Conservation (phyloP, 2,113 vertebrate genomes). For the Paralichthys olivaceus region DNA sequence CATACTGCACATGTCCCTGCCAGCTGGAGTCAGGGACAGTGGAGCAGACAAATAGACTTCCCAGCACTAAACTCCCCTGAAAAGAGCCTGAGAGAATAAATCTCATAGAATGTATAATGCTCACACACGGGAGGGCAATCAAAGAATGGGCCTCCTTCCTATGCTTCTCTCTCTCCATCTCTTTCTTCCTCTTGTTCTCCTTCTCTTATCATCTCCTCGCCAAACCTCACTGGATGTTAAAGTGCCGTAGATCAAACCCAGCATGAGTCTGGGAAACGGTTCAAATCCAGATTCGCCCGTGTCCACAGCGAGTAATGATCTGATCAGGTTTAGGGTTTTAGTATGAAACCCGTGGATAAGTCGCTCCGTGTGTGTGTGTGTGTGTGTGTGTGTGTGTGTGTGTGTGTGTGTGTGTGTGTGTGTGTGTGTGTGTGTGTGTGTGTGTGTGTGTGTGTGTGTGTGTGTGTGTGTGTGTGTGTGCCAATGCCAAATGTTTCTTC, state of each 20-base stretch:
- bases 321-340: slow-evolving; percentile 57
- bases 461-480: slow-evolving; percentile 51
- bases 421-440: slow-evolving; percentile 35
- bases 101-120: slow-evolving; percentile 69
- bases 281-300: slow-evolving; percentile 56
- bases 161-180: slow-evolving; percentile 1
- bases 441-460: slow-evolving; percentile 38
- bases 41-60: slow-evolving; percentile 66
- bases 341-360: slow-evolving; percentile 73
- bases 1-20: slow-evolving; percentile 50
- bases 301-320: slow-evolving; percentile 50
- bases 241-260: slow-evolving; percentile 64
- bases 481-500: slow-evolving; percentile 53
- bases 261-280: slow-evolving; percentile 70
- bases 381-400: too few relatives aligned
- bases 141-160: slow-evolving; percentile 62
- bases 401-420: too few relatives aligned
- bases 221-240: slow-evolving; percentile 55
- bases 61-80: slow-evolving; percentile 58
- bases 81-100: slow-evolving; percentile 61
- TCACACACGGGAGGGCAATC: slow-evolving; percentile 68
- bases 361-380: slow-evolving; percentile 60
- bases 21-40: slow-evolving; percentile 70
- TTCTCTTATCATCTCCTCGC: slow-evolving; percentile 40
- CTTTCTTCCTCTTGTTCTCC: slow-evolving; percentile 14